Conservation (phyloP, 2,113 vertebrate genomes). For the Paracanthobrama guichenoti region DNA sequence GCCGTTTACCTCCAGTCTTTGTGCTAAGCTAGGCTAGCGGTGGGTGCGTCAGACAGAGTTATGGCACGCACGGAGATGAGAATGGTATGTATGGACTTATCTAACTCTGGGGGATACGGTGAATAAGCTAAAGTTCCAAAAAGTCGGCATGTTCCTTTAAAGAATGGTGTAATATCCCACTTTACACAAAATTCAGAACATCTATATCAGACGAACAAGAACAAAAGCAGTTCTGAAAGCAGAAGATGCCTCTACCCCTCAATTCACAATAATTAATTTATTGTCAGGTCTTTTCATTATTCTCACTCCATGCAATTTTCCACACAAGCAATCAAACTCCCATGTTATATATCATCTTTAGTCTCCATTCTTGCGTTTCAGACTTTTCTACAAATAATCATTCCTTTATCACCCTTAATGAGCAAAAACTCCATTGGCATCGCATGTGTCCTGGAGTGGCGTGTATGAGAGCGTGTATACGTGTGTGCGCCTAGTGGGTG, state of each 20-base stretch:
- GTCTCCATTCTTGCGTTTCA: background rate
- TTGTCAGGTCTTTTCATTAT: background rate
- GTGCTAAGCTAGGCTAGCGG: too few species aligned
- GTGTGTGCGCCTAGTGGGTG: conserved; percentile 20
- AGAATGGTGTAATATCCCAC: background rate
- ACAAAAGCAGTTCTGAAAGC: background rate
- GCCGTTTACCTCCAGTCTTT: too few species aligned
- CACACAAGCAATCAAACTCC: conserved; percentile 5
- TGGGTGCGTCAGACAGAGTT: too few species aligned
- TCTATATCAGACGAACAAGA: too few species aligned
- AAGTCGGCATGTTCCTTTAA: too few species aligned
- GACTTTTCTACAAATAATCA: background rate
- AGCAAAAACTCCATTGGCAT: background rate
- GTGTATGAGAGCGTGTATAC: background rate
- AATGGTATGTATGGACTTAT: too few species aligned
- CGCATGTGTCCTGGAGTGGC: background rate
- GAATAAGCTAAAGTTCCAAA: too few species aligned
- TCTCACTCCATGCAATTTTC: background rate
- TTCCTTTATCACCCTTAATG: conserved; percentile 34
- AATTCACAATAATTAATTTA: background rate
- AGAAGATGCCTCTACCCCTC: background rate
- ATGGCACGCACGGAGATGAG: too few species aligned
- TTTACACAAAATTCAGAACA: background rate
- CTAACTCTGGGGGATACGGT: too few species aligned
- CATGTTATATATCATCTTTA: background rate